phyloP scores from a whole-genome alignment of 2,113 vertebrate species.

The Gulo gulo region DNA sequence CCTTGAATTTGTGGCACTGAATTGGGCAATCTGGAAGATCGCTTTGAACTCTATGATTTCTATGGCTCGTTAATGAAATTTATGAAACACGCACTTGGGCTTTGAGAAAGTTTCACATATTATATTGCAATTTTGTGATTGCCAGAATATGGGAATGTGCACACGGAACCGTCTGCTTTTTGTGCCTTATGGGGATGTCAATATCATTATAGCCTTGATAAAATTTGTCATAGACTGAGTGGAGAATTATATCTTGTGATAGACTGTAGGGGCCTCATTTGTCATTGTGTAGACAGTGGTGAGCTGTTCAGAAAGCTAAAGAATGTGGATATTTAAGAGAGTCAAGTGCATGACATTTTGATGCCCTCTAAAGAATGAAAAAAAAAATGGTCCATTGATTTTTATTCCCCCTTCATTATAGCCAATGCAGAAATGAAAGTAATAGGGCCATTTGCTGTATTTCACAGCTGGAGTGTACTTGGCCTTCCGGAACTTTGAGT shows the following conservation, averaged over 20 bases:
- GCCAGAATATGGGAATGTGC: background rate
- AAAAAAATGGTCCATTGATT: background rate
- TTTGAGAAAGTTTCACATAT: background rate
- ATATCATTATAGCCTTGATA: background rate
- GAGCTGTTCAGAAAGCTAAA: background rate
- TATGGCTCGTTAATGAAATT: background rate
- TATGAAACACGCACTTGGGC: background rate
- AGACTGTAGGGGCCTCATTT: background rate
- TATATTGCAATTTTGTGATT: background rate
- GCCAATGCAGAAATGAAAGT: background rate
- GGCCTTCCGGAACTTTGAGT: background rate
- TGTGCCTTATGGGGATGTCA: background rate
- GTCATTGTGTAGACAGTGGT: constrained; percentile 7
- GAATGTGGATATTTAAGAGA: background rate
- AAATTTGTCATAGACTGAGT: background rate
- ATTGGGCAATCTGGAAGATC: background rate
- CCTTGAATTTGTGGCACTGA: background rate
- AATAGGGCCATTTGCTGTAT: background rate
- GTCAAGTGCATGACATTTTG: background rate
- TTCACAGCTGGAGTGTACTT: background rate
- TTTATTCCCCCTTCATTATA: background rate
- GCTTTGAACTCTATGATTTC: background rate
- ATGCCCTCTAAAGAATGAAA: background rate
- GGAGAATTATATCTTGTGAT: background rate
- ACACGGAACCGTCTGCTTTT: background rate